Percentiles rank a stretch among this genome's conserved stretches.
Conservation (phyloP, 1,140 invertebrate species). For the Drosophila cardini region DNA sequence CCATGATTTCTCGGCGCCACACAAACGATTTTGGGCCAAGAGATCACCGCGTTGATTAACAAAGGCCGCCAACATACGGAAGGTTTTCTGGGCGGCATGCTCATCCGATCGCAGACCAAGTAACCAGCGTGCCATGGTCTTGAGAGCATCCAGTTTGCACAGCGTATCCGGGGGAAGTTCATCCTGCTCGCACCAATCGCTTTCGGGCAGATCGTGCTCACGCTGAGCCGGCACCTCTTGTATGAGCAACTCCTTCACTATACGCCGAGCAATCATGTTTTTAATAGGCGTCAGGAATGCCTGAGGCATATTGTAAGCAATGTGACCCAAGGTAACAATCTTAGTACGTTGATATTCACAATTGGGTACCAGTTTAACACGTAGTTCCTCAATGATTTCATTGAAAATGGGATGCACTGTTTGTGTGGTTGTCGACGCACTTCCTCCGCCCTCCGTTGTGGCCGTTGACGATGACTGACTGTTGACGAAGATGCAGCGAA, state of each 20-base stretch:
- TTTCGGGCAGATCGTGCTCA: constrained; percentile 85
- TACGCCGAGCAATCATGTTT: constrained; percentile 96
- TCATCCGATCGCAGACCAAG: constrained; percentile 95
- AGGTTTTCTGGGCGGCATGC: constrained; percentile 96
- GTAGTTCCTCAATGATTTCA: constrained; percentile 93
- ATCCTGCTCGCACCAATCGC: constrained; percentile 94
- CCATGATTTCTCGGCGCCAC: constrained; percentile 95
- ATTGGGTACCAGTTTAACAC: constrained; percentile 90
- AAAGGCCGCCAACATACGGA: constrained; percentile 95
- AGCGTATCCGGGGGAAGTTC: constrained; percentile 95
- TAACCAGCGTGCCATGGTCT: constrained; percentile 98
- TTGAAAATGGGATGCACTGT: constrained; percentile 92
- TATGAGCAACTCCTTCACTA: constrained; percentile 97
- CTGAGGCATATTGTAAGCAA: constrained; percentile 95
- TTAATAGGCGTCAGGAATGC: constrained; percentile 95
- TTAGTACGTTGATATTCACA: constrained; percentile 95
- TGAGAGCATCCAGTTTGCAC: constrained; percentile 97
- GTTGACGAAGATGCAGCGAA: constrained; percentile 95
- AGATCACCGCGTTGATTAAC: constrained; percentile 94
- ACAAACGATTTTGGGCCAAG: constrained; percentile 90
- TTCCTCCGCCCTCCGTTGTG: constrained; percentile 45
- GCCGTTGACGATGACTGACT: constrained; percentile 67
- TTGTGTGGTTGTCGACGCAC: constrained; percentile 68
- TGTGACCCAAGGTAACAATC: constrained; percentile 96
- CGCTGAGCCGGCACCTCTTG: constrained; percentile 89